A percentile compares a stretch with the other conserved stretches of the same genome.
These are phyloP conservation scores for Neomorphus geoffroyi DNA, from an alignment of 2,797 vertebrate species.

Conservation along the genomic window DNA sequence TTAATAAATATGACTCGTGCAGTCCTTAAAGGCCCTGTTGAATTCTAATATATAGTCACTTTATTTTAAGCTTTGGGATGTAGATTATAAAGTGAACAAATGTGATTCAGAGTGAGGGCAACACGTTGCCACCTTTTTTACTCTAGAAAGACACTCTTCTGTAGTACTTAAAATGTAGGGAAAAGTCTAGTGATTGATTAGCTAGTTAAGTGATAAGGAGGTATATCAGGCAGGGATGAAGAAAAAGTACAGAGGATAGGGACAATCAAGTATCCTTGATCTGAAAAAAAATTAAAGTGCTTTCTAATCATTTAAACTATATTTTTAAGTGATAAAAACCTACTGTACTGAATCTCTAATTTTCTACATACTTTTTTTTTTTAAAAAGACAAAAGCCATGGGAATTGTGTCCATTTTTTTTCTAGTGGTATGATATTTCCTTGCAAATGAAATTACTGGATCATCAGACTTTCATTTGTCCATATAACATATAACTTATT, in stretches of 20 bases:
- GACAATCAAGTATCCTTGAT: slow-evolving; percentile 74
- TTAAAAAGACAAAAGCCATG: not conserved
- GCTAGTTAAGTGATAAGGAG: slow-evolving; percentile 77
- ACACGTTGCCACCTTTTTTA: slow-evolving; percentile 48
- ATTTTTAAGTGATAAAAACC: slow-evolving; percentile 68
- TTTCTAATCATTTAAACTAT: slow-evolving; percentile 75
- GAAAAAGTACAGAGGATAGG: slow-evolving; percentile 72
- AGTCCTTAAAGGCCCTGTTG: not conserved
- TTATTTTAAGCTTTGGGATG: slow-evolving; percentile 31
- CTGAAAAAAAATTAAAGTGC: slow-evolving; percentile 67
- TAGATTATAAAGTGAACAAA: slow-evolving; percentile 1
- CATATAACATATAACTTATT: slow-evolving; percentile 47
- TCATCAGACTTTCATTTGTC: slow-evolving; percentile 59
- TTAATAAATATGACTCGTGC: slow-evolving; percentile 31
- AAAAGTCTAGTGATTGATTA: slow-evolving; percentile 72
- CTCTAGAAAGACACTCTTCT: slow-evolving; percentile 41
- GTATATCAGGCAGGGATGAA: slow-evolving; percentile 68
- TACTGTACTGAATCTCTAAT: slow-evolving; percentile 37
- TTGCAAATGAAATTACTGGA: slow-evolving; percentile 50
- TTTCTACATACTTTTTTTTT: not conserved
- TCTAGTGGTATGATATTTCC: not conserved
- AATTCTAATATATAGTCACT: not conserved
- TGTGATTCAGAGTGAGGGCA: slow-evolving; percentile 13
- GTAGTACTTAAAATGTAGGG: slow-evolving; percentile 51
- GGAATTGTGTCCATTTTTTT: slow-evolving; percentile 10